Conservation (phyloP, 2,888 invertebrate species). For the Zootermopsis nevadensis region DNA sequence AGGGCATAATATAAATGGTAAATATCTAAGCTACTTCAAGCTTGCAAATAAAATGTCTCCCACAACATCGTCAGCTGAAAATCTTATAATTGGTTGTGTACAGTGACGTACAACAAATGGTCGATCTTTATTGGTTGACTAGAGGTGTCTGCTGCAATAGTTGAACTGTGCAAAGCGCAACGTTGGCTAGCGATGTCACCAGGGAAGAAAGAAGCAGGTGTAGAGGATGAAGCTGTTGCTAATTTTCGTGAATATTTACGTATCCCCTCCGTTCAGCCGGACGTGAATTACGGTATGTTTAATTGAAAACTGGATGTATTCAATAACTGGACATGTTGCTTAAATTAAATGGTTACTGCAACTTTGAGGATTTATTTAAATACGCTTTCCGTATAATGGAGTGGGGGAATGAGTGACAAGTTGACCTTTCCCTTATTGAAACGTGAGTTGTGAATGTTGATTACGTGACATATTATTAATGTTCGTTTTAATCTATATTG, state of each 20-base stretch:
- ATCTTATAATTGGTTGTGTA: not conserved
- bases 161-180: constrained; percentile 26
- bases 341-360: not conserved
- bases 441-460: not conserved
- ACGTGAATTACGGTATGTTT: constrained; percentile 65
- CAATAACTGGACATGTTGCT: not conserved
- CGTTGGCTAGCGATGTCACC: constrained; percentile 45
- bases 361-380: not conserved
- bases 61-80: not conserved
- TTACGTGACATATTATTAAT: no score
- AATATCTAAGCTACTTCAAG: no score
- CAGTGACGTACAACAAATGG: not conserved
- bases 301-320: not conserved
- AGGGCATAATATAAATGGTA: not conserved
- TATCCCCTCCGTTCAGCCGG: constrained; percentile 67
- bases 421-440: not conserved
- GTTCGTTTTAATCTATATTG: not conserved
- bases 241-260: constrained; percentile 67
- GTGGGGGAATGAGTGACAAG: not conserved
- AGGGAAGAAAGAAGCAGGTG: constrained; percentile 29
- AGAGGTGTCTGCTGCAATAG: constrained; percentile 25
- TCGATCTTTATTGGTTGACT: not conserved
- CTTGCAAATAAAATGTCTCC: no score
- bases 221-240: constrained; percentile 60
- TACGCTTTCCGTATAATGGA: not conserved